A percentile compares a stretch with the other conserved stretches of the same genome.
Evolutionary conservation across 2,113 vertebrate genomes (phyloP).

Genomic region (Coracopsis vasa): DNA sequence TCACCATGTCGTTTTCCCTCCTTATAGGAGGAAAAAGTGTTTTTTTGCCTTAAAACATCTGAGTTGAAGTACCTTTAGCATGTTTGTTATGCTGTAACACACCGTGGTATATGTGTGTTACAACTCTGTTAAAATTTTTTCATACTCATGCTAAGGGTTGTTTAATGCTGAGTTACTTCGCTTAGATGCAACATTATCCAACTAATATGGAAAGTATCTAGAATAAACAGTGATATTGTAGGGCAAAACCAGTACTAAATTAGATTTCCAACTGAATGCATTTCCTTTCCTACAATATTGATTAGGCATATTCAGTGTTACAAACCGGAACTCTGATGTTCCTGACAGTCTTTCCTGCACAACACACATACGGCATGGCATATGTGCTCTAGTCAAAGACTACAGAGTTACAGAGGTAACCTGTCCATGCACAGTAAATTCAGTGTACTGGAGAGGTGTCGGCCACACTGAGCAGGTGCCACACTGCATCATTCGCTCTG

Average conservation of each 20-base stretch:
- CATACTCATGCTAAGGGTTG: not conserved
- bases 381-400: not conserved
- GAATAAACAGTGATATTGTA: not conserved
- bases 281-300: constrained; percentile 21
- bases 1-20: not conserved
- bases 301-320: not conserved
- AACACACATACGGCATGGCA: rapidly evolving
- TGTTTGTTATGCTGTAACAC: not conserved
- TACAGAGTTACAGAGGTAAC: not conserved
- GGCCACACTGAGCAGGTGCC: not conserved
- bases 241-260: not conserved
- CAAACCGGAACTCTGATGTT: not conserved
- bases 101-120: rapidly evolving
- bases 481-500: rapidly evolving
- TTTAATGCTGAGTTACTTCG: not conserved
- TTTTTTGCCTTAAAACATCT: not conserved
- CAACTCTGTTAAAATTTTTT: not conserved
- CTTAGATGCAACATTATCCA: not conserved
- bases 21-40: not conserved
- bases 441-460: not conserved
- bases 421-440: not conserved
- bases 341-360: not conserved
- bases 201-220: not conserved
- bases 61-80: not conserved
- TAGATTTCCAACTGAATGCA: not conserved